phyloP scores from a whole-genome alignment of 2,113 vertebrate species.

The Corydoras sp. region DNA sequence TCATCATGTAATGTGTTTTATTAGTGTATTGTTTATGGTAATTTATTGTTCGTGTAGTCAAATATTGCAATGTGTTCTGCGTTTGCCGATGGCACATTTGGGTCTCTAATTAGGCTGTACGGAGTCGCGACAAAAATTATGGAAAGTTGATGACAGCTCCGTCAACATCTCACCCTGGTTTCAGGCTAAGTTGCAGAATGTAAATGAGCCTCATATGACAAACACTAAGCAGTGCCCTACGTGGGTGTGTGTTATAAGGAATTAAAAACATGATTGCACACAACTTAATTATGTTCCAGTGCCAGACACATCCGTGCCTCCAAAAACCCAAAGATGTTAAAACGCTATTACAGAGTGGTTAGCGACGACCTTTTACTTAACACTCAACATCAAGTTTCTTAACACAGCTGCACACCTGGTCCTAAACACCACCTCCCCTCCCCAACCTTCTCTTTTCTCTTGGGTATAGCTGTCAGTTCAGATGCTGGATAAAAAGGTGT shows the following conservation, averaged over 20 bases:
- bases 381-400: slow-evolving; percentile 1
- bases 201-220: slow-evolving; percentile 45
- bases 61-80: slow-evolving; percentile 62
- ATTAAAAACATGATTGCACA: slow-evolving; percentile 29
- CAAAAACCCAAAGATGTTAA: slow-evolving; percentile 20
- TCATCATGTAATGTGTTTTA: slow-evolving; percentile 53
- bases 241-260: slow-evolving; percentile 31
- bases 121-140: slow-evolving; percentile 55
- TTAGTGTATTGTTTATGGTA: slow-evolving; percentile 66
- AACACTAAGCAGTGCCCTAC: slow-evolving; percentile 35
- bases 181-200: slow-evolving; percentile 41
- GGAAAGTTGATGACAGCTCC: slow-evolving; percentile 70
- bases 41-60: slow-evolving; percentile 74
- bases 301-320: slow-evolving; percentile 7
- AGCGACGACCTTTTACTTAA: slow-evolving; percentile 11
- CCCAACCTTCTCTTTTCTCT: background rate
- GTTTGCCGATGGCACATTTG: slow-evolving; percentile 60
- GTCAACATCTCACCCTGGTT: slow-evolving; percentile 65
- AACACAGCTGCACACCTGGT: slow-evolving; percentile 24
- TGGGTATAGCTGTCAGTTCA: slow-evolving; percentile 29
- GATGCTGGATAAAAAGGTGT: slow-evolving; percentile 37
- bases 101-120: slow-evolving; percentile 65
- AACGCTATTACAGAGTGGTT: slow-evolving; percentile 11
- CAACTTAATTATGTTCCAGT: slow-evolving; percentile 25
- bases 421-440: slow-evolving; percentile 1